Evolutionary conservation across 2,113 vertebrate genomes (phyloP), one percentile per base, ranked within the genome.

Genomic region (Orycteropus afer): DNA sequence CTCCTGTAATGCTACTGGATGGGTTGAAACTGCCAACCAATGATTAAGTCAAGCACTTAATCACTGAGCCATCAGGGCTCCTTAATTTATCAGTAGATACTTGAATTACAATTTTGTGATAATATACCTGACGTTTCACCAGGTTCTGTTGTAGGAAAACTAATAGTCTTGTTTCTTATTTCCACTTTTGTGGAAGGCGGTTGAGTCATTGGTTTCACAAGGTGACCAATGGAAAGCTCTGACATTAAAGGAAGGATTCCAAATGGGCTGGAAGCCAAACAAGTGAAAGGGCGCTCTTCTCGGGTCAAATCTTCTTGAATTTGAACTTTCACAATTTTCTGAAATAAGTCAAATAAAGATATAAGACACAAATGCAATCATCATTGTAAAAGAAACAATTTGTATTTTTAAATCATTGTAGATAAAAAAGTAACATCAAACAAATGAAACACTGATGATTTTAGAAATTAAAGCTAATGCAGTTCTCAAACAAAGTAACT

Each of bases 291-390:
- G 65, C 98, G 97, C 20, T 97, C 93, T 40, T 98, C 97, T 90
- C 98, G 96, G 53, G 97, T 51, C 3, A 98, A 92, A 94, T 98
- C 98, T 93, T 98, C 98, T 74, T 92, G 98, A 97, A 99, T 99
- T 91, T 99, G 99, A 77, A 99, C 99, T 98, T 99, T 99, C 79
- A 99, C 97, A 90, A 98, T 97, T 99, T 99, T 97, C 96, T 90
- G 42, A 78, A 98, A 78, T 86, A 80, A 93, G 77, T 79, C 61
- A 90, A 45, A 92, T 59, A 97, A 79, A 96, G 32, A 73, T 11
- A 14, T 92, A 89, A 93, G 4, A 80, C 74, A 92, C 10, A 95
- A 90, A 83, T 86, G 2, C n/a, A 96, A 25, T 74, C 4, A 94
- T 25, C 9, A 82, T 0, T 80, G 55, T 91, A 49, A 78, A 34